These are phyloP conservation scores for Hemibagrus wyckioides DNA, from an alignment of 2,113 vertebrate genomes.

Conservation along the genomic window DNA sequence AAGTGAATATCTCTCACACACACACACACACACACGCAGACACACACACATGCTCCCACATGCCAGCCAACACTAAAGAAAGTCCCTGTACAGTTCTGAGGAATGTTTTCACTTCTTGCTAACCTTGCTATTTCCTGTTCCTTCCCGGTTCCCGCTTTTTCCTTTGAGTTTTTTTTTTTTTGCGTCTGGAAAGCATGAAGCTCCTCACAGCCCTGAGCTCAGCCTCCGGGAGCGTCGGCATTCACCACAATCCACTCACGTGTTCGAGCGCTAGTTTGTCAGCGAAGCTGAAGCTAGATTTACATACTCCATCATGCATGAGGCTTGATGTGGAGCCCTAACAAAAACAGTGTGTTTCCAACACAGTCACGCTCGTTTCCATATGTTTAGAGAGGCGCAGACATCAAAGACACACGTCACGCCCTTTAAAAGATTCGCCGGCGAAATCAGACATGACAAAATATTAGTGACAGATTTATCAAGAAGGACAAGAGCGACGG, in stretches of 20 bases:
- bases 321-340: constrained; percentile 19
- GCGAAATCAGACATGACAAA: constrained; percentile 38
- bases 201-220: neutral
- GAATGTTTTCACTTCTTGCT: constrained; percentile 50
- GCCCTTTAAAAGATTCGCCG: constrained; percentile 16
- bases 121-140: constrained; percentile 55
- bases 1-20: neutral
- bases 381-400: constrained; percentile 42
- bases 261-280: neutral
- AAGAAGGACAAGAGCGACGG: neutral
- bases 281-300: constrained; percentile 18
- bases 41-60: constrained; percentile 40
- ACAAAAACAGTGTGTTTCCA: constrained; percentile 41
- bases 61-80: constrained; percentile 43
- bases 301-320: constrained; percentile 23
- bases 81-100: constrained; percentile 46
- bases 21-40: constrained; percentile 30
- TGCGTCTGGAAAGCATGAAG: constrained; percentile 26
- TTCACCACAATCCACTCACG: constrained; percentile 1
- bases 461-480: constrained; percentile 30
- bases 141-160: constrained; percentile 38
- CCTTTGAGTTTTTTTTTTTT: constrained; percentile 12
- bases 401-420: constrained; percentile 45
- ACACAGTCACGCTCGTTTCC: constrained; percentile 37
- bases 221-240: constrained; percentile 20